Evolutionary conservation across 2,797 vertebrate species (phyloP).

Genomic region (Dipus sagitta): DNA sequence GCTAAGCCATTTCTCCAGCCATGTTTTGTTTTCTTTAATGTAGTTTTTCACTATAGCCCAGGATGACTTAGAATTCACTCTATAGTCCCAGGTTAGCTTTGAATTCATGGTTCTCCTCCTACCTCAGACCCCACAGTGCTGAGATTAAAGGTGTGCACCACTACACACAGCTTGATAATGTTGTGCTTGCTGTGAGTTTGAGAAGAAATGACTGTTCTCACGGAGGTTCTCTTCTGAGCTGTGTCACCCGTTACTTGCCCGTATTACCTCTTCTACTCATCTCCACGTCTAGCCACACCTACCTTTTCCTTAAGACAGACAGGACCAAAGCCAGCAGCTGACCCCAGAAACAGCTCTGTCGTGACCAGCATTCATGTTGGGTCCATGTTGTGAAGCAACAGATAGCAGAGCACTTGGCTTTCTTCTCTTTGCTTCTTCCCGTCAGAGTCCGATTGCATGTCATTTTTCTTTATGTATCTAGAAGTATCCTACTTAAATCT

Average conservation of each 20-base stretch:
- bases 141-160: too few species aligned
- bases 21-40: too few species aligned
- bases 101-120: too few species aligned
- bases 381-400: conserved; percentile 41
- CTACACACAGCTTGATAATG: too few species aligned
- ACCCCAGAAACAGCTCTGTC: background rate
- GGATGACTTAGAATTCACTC: too few species aligned
- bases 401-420: background rate
- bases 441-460: background rate
- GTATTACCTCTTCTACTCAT: background rate
- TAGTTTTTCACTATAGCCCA: too few species aligned
- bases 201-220: background rate
- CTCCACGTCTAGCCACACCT: background rate
- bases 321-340: background rate
- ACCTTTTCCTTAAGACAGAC: background rate
- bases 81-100: too few species aligned
- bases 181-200: too few species aligned
- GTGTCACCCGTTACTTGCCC: background rate
- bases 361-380: background rate
- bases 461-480: conserved; percentile 56
- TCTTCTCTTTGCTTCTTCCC: background rate
- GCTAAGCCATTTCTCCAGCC: too few species aligned
- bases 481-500: conserved; percentile 54
- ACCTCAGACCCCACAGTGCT: too few species aligned
- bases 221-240: background rate